phyloP scores from a whole-genome alignment of 2,888 invertebrate species.

The Belgica antarctica region DNA sequence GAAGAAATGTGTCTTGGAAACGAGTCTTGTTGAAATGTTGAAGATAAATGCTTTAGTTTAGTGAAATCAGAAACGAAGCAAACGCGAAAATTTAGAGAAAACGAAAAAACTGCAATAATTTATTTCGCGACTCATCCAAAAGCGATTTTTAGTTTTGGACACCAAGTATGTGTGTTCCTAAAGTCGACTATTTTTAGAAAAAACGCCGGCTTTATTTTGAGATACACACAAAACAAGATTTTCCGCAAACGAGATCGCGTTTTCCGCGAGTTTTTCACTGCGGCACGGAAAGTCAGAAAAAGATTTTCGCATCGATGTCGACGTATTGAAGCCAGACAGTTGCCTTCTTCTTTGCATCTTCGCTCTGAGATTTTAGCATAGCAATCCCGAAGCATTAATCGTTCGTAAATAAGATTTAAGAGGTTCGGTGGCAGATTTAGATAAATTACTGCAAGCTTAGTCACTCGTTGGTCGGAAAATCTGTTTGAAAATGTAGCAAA shows the following conservation, averaged over 20 bases:
- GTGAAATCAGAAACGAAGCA: not conserved
- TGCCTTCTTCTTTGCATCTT: too few species aligned
- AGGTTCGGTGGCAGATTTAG: conserved; percentile 3
- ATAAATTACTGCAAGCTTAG: too few species aligned
- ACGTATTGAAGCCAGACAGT: conserved; percentile 15
- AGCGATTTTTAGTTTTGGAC: not conserved
- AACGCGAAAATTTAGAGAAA: not conserved
- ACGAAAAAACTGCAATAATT: conserved; percentile 37
- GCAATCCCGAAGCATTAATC: too few species aligned
- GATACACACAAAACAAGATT: conserved; percentile 25
- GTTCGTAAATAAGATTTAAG: conserved; percentile 17
- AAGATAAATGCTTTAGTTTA: conserved; percentile 9
- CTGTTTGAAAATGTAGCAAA: too few species aligned
- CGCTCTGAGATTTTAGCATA: too few species aligned
- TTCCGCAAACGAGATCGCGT: conserved; percentile 22
- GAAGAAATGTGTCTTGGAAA: not conserved
- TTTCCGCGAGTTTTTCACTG: conserved; percentile 22
- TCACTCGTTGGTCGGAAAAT: too few species aligned
- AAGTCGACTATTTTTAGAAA: conserved; percentile 16
- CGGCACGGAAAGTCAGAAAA: not conserved
- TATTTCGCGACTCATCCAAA: conserved; percentile 10
- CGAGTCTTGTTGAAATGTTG: conserved; percentile 4
- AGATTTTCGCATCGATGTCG: not conserved
- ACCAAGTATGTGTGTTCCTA: not conserved
- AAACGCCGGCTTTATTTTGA: conserved; percentile 29